Conservation (phyloP, 2,888 invertebrate genomes). For the Eulithis prunata region DNA sequence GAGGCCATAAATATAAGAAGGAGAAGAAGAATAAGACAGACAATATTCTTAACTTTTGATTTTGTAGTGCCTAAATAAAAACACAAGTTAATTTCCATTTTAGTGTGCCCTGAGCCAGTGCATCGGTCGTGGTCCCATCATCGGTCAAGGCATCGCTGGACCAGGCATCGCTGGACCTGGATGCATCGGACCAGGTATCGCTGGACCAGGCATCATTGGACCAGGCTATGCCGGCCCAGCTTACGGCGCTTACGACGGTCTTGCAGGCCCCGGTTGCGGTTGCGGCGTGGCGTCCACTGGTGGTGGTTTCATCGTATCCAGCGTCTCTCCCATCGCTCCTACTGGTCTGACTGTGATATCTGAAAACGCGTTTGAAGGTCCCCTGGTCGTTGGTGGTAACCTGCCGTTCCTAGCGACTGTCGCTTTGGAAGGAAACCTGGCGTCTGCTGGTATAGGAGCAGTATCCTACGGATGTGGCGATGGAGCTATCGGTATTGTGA, state of each 20-base stretch:
- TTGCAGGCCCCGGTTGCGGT: slow-evolving; percentile 36
- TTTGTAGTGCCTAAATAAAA: no score
- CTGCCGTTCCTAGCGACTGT: slow-evolving; percentile 62
- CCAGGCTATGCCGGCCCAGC: not conserved
- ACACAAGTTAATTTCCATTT: not conserved
- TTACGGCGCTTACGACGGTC: slow-evolving; percentile 22
- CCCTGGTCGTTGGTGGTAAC: slow-evolving; percentile 54
- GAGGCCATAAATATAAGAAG: no score
- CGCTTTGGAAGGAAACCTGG: slow-evolving; percentile 54
- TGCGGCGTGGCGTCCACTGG: slow-evolving; percentile 53
- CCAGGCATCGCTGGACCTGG: not conserved
- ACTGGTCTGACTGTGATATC: slow-evolving; percentile 58
- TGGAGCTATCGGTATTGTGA: slow-evolving; percentile 47
- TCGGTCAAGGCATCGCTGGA: slow-evolving; percentile 25
- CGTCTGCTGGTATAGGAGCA: slow-evolving; percentile 55
- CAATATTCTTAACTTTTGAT: no score
- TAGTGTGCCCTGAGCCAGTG: slow-evolving; percentile 43
- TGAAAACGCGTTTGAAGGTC: slow-evolving; percentile 60
- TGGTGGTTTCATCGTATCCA: slow-evolving; percentile 54
- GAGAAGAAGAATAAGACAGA: no score
- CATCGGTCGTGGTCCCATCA: slow-evolving; percentile 35
- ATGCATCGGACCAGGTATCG: not conserved
- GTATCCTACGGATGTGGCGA: slow-evolving; percentile 59
- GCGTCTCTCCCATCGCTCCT: slow-evolving; percentile 54
- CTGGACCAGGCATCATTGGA: not conserved